Base-by-base conservation (phyloP, 1,140 invertebrate genomes). In the Bacillus rossius region DNA sequence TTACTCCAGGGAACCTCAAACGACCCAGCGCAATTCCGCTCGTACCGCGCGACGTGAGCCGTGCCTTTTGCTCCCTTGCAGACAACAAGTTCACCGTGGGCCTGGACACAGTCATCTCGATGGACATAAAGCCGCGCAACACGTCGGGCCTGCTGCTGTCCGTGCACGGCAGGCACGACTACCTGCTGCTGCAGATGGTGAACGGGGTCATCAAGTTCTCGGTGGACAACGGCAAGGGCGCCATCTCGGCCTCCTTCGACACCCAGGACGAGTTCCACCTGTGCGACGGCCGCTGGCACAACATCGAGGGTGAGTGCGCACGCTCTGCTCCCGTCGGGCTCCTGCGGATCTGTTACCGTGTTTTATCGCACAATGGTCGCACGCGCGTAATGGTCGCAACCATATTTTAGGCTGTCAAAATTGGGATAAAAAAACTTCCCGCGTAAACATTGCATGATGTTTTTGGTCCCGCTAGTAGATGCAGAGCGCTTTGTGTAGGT, bases 201-300 rank as follows among this genome's bases (percentile, higher is more conserved):
- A 85, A 98, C 67, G 94, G 94, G 55, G 81, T 80, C 55, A 76
- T 96, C 0, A 82, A 84, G 53, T 87, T 96, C 41, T 84, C 83
- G 2, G 88, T 96, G 0, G 91, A 95, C 57, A 94, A 94, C 69
- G 89, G 91, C 16, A 84, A 81, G 54, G 92, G 91, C 5, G 81
- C 84, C 0, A 88, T 94, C 60, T 81, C 83, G 2, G 84, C 92
- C 1, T 82, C 77, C 1, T 94, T 86, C 69, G 82, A 79, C 19
- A 83, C 91, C 3, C 76, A 80, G 17, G 76, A 81, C n/a, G 80
- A 84, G 26, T 83, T 87, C 69, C 68, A 71, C 41, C 65, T 85
- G 16, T 98, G 96, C 71, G 93, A 99, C 77, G 95, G 96, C 29
- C 79, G 92, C 25, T 98, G 95, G 94, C 95, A 98, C 69, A 86